A percentile compares a stretch with the other conserved stretches of the same genome.
These are phyloP conservation scores for Nesogale talazaci DNA, from an alignment of 2,113 vertebrate genomes.

Conservation along the genomic window DNA sequence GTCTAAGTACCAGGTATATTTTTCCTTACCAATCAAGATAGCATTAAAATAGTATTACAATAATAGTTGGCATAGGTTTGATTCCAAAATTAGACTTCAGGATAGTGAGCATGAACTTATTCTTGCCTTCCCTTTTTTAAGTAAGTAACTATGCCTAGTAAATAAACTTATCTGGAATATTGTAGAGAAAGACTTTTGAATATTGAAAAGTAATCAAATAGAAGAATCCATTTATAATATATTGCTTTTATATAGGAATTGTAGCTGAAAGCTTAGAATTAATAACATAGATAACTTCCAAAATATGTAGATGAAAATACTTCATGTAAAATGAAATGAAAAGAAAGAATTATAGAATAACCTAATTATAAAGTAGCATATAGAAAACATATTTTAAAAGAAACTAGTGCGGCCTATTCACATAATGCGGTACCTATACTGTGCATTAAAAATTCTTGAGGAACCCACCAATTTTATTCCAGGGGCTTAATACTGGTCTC, in stretches of 20 bases:
- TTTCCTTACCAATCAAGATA: constrained; percentile 48
- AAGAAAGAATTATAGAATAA: not conserved
- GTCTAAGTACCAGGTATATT: not conserved
- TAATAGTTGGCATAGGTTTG: not conserved
- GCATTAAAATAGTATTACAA: constrained; percentile 31
- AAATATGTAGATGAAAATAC: not conserved
- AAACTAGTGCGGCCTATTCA: not conserved
- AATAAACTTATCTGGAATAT: not conserved
- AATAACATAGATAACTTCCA: not conserved
- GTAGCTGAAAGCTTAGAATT: not conserved
- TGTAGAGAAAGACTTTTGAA: not conserved
- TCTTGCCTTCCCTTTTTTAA: not conserved
- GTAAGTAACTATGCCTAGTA: not conserved
- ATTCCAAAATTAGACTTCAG: constrained; percentile 14
- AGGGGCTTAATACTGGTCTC: not conserved
- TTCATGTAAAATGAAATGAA: not conserved
- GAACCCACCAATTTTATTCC: not conserved
- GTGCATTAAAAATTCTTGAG: not conserved
- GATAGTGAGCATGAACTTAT: not conserved
- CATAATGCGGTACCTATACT: not conserved
- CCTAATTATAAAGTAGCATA: not conserved
- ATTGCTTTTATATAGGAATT: not conserved
- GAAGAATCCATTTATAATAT: not conserved
- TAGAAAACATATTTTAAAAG: not conserved
- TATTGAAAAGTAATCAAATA: not conserved